A percentile compares a stretch with the other conserved stretches of the same genome.
Conservation (phyloP, 1,140 invertebrate species). For the Idris sp. region DNA sequence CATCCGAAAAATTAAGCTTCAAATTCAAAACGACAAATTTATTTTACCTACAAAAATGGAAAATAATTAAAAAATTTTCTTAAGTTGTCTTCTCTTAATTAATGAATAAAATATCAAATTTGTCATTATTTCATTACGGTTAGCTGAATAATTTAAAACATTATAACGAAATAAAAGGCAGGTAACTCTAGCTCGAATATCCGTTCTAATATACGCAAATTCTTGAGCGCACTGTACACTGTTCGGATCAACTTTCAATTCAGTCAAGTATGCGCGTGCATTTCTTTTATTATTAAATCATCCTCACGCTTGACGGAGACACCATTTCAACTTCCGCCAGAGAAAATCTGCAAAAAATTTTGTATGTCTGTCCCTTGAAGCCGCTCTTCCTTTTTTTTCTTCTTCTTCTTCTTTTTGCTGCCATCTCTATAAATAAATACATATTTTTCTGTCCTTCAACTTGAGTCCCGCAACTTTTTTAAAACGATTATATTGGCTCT, state of each 20-base stretch:
- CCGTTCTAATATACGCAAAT: conserved; percentile 32
- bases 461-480: too few relatives aligned
- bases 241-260: conserved; percentile 47
- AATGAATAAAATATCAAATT: background rate
- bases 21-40: too few relatives aligned
- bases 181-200: conserved; percentile 3
- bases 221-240: conserved; percentile 29
- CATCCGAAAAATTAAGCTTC: too few relatives aligned
- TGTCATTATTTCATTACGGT: conserved; percentile 5
- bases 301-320: conserved; percentile 20
- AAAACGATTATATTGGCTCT: too few relatives aligned
- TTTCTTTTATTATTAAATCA: conserved; percentile 39
- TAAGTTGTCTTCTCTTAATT: too few relatives aligned
- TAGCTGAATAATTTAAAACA: conserved; percentile 12
- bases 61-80: too few relatives aligned
- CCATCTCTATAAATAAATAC: too few relatives aligned
- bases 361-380: conserved; percentile 10
- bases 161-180: conserved; percentile 4
- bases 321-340: conserved; percentile 15
- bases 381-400: conserved; percentile 6
- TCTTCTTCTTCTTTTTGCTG: too few relatives aligned
- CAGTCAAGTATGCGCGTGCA: conserved; percentile 19
- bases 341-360: conserved; percentile 6
- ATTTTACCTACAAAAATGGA: background rate
- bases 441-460: too few relatives aligned